Percentiles rank a stretch among this genome's conserved stretches.
phyloP scores from a whole-genome alignment of 1,140 invertebrate species.

The Reticulitermes speratus region DNA sequence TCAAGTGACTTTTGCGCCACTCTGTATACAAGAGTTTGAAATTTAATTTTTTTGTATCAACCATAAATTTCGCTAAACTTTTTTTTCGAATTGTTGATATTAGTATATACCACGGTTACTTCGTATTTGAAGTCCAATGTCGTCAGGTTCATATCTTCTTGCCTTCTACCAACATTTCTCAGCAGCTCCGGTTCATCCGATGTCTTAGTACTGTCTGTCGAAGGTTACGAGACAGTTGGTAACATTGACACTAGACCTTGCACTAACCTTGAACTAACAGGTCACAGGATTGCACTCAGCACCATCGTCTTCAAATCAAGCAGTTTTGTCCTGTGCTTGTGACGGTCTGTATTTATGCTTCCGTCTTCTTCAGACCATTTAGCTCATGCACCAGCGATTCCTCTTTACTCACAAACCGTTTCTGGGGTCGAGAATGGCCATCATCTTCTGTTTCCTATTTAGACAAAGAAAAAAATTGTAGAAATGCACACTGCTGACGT shows the following conservation, averaged over 20 bases:
- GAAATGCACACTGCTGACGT: too few relatives aligned
- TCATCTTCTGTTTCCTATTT: background rate
- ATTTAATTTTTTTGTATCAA: too few relatives aligned
- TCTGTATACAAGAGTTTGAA: too few relatives aligned
- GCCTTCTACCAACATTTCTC: background rate
- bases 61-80: background rate
- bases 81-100: background rate
- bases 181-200: background rate
- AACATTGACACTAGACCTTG: background rate
- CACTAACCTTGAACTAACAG: conserved; percentile 7
- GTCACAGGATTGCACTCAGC: background rate
- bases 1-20: too few relatives aligned
- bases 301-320: background rate
- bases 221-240: background rate
- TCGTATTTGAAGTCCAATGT: background rate
- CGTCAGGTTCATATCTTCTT: background rate
- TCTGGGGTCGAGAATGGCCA: conserved; percentile 45
- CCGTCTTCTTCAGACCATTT: conserved; percentile 53
- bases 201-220: background rate
- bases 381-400: conserved; percentile 57
- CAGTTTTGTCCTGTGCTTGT: background rate
- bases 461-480: background rate
- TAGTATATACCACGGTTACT: background rate
- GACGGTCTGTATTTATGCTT: background rate
- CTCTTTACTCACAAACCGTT: conserved; percentile 57